Evolutionary conservation across 2,888 invertebrate genomes (phyloP), one percentile per base, ranked within the genome.

Genomic region (Dryobota labecula): DNA sequence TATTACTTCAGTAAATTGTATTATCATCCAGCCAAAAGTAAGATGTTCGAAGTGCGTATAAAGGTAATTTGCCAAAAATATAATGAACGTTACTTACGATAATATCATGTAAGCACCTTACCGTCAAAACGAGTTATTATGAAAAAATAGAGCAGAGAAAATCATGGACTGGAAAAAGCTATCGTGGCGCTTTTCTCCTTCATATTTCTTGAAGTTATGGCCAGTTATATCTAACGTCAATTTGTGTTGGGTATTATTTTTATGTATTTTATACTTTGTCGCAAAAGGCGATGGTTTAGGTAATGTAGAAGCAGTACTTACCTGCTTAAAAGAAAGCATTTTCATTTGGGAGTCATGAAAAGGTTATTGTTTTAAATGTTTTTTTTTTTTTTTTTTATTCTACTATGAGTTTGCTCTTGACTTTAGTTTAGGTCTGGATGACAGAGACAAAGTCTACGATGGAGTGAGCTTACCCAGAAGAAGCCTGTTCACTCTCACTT

Each of bases 151-250:
- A 75, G 58, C 24, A 60, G 7, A 75, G 43, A 51, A 70, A 78
- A 75, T 78, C 65, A 63, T 62, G 36, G 64, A 57, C 58, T 76
- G 54, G 76, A 66, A 78, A 77, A 80, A 80, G 58, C 47, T 49
- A 33, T 51, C 38, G 57, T 18, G 13, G 43, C 9, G n/a, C 43
- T 65, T 68, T 69, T 63, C 47, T 56, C 49, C 15, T 43, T 64
- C 75, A 73, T 74, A 80, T 69, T 80, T 80, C 47, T 64, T 49
- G n/a, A 30, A 58, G 33, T 61, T 79, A 80, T 73, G 61, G 61
- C 80, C 68, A 70, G 75, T 68, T 67, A 60, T 68, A 49, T 45
- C 20, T 56, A 24, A 80, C 58, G 51, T 75, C 77, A 70, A 54
- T 73, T 79, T 66, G 57, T 78, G 43, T 56, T 77, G 33, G 54